Percentiles rank a stretch among this genome's conserved stretches.
phyloP scores from a whole-genome alignment of 2,888 invertebrate genomes.

The Cephus pulcher region DNA sequence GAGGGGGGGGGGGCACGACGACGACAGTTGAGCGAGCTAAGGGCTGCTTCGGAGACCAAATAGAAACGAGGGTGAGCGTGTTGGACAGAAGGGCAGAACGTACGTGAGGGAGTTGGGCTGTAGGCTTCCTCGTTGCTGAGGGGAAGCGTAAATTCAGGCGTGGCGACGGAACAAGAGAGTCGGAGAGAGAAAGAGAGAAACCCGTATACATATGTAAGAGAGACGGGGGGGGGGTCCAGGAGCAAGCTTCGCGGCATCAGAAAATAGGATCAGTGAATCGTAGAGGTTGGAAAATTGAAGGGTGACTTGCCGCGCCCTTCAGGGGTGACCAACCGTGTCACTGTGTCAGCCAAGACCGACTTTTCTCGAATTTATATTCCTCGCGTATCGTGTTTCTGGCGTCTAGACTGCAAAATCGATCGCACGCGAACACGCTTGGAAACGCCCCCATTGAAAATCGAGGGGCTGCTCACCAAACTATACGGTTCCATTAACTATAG shows the following conservation, averaged over 20 bases:
- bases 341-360: slow-evolving; percentile 47
- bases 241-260: too few species aligned
- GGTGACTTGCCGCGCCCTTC: slow-evolving; percentile 29
- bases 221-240: too few species aligned
- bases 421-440: too few species aligned
- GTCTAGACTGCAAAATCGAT: background rate
- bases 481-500: too few species aligned
- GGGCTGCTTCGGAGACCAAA: slow-evolving; percentile 29
- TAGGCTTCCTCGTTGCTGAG: background rate
- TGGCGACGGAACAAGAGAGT: background rate
- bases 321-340: slow-evolving; percentile 55
- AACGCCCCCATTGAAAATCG: too few species aligned
- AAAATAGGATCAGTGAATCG: slow-evolving; percentile 2
- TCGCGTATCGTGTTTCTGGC: background rate
- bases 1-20: background rate
- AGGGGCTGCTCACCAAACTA: too few species aligned
- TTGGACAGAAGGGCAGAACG: slow-evolving; percentile 22
- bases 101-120: background rate
- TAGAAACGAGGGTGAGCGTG: slow-evolving; percentile 41
- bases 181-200: too few species aligned
- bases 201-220: too few species aligned
- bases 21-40: slow-evolving; percentile 23
- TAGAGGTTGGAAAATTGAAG: slow-evolving; percentile 8
- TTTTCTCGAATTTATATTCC: slow-evolving; percentile 9
- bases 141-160: slow-evolving; percentile 26